Evolutionary conservation across 1,140 invertebrate species (phyloP), one percentile per base, ranked within the genome.

Genomic region (Tetraneura akinire): DNA sequence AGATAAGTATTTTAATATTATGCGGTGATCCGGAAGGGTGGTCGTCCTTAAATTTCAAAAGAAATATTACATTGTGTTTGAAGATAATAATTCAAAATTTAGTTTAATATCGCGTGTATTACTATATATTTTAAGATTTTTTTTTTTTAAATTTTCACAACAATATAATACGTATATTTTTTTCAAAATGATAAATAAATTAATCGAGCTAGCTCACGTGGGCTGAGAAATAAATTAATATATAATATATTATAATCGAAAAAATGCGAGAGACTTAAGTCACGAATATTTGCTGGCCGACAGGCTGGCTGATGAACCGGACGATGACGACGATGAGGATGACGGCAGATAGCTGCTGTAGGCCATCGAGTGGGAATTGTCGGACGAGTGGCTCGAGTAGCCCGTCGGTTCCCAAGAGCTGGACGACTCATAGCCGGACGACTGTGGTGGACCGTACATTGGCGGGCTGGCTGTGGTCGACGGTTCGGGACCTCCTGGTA

Each of bases 331-430:
- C 21, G 32, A 32, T 1, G 64, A 51, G 0, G 81, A 74, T n/a
- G 68, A 71, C 13, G 91, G 90, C 82, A 92, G 90, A 85, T 94
- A 94, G 5, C 91, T 91, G 83, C 89, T 93, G 85, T 94, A 94
- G 57, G 92, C 93, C 55, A 93, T 85, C 82, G 90, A 91, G 82
- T 92, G 91, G 0, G 88, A 85, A 60, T 73, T 87, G 86, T 49
- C 85, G 83, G 71, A 84, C 81, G 82, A 86, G 86, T 81, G 55
- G 55, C 74, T 26, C 1, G 71, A 60, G 55, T 78, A 78, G 0
- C 32, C 55, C 13, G 66, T 47, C 13, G 66, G 66, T 9, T 68
- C 66, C 66, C 66, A 68, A 23, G 71, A 74, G 6, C 73, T 21
- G 37, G 74, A 42, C 6, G 49, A 55, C 49, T 47, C 71, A 32